Evolutionary conservation across 2,888 invertebrate species (phyloP).

Genomic region (Drosophila histrio): DNA sequence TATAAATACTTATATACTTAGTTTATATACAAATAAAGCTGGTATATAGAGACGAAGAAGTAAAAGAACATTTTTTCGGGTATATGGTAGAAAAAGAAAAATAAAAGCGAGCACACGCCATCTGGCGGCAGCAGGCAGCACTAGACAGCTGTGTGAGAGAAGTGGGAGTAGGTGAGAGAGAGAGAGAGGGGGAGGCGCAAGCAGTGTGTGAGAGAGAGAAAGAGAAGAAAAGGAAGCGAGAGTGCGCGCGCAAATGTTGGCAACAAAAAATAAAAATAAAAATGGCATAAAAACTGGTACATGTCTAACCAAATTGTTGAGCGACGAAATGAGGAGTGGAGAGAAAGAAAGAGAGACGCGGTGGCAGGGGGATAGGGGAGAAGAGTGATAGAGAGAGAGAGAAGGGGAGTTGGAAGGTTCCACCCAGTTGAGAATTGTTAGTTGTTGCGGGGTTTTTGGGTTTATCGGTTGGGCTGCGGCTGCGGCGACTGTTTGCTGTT

Average conservation of each 20-base stretch:
- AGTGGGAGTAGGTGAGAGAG: slow-evolving; percentile 1
- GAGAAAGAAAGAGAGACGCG: neutral
- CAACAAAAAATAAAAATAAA: slow-evolving; percentile 29
- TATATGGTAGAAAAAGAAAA: slow-evolving; percentile 32
- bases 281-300: slow-evolving; percentile 62
- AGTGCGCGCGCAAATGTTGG: slow-evolving; percentile 34
- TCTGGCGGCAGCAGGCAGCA: slow-evolving; percentile 57
- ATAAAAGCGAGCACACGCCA: slow-evolving; percentile 54
- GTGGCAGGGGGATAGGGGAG: neutral
- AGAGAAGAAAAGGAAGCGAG: neutral
- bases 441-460: slow-evolving; percentile 34
- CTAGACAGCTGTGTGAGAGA: slow-evolving; percentile 14
- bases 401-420: slow-evolving; percentile 5
- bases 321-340: neutral
- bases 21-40: slow-evolving; percentile 7
- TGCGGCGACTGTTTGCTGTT: slow-evolving; percentile 26
- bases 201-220: neutral
- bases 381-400: neutral
- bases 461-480: slow-evolving; percentile 40
- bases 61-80: slow-evolving; percentile 42
- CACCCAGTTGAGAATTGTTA: slow-evolving; percentile 18
- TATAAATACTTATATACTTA: neutral
- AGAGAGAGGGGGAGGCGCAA: neutral
- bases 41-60: slow-evolving; percentile 14
- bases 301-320: slow-evolving; percentile 66